Conservation (phyloP, 2,113 vertebrate species). For the Brachyhypopomus gauderio region DNA sequence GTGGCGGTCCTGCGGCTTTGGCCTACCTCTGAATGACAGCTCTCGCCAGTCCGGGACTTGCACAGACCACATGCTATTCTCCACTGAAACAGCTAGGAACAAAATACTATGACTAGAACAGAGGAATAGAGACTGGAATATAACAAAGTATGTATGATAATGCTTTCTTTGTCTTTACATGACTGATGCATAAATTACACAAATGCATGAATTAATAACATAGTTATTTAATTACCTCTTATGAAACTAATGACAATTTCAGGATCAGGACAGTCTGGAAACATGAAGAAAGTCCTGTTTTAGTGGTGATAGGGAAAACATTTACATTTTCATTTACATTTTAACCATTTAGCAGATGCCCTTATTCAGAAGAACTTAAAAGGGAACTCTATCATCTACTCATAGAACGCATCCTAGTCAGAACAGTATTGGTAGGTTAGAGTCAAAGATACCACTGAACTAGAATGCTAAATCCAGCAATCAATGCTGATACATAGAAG, state of each 20-base stretch:
- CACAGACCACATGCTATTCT: constrained; percentile 15
- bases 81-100: constrained; percentile 1
- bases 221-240: neutral
- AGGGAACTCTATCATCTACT: too few relatives aligned
- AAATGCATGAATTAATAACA: too few relatives aligned
- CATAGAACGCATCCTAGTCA: too few relatives aligned
- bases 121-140: neutral
- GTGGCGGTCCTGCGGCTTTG: constrained; percentile 51
- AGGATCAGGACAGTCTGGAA: neutral
- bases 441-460: too few relatives aligned
- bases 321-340: too few relatives aligned
- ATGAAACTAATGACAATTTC: neutral
- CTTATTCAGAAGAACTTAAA: too few relatives aligned
- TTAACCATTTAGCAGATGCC: too few relatives aligned
- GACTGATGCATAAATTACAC: too few relatives aligned
- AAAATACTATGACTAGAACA: neutral
- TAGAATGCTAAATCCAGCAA: too few relatives aligned
- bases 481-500: too few relatives aligned
- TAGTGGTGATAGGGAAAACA: neutral
- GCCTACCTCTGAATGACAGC: constrained; percentile 36
- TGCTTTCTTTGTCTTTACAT: too few relatives aligned
- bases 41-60: neutral
- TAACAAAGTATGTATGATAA: neutral
- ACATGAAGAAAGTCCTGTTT: neutral
- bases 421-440: too few relatives aligned